Evolutionary conservation across 2,888 invertebrate genomes (phyloP).

Genomic region (Stegophylla sp.): DNA sequence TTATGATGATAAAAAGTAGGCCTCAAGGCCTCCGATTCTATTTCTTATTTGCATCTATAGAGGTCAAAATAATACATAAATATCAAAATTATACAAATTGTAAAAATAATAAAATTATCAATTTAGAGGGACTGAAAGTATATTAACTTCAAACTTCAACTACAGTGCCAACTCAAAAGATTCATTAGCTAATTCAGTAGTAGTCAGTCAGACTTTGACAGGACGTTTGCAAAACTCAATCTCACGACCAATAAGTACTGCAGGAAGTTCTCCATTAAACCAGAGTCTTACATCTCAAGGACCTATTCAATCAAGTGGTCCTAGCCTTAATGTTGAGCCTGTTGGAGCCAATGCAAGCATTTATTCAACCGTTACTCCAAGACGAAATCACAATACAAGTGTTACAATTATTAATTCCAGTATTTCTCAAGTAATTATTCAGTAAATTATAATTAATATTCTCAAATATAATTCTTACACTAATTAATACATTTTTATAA

Average conservation of each 20-base stretch:
- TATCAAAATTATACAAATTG: too few species aligned
- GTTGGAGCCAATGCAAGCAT: constrained; percentile 17
- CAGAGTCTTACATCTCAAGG: constrained; percentile 62
- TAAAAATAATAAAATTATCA: background rate
- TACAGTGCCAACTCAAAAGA: constrained; percentile 54
- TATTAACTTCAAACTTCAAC: constrained; percentile 39
- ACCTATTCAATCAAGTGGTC: constrained; percentile 52
- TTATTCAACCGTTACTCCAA: constrained; percentile 59
- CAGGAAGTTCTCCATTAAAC: constrained; percentile 62
- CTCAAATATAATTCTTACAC: too few species aligned
- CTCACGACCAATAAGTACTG: constrained; percentile 60
- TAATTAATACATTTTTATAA: too few species aligned
- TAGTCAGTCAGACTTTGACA: constrained; percentile 42
- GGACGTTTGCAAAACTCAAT: constrained; percentile 44
- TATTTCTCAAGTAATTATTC: constrained; percentile 64
- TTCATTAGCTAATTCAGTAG: constrained; percentile 53
- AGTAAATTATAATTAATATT: background rate
- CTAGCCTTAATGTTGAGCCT: constrained; percentile 50
- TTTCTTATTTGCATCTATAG: too few species aligned
- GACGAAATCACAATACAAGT: constrained; percentile 70
- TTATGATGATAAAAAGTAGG: too few species aligned
- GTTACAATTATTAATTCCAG: constrained; percentile 74
- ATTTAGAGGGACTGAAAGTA: constrained; percentile 39
- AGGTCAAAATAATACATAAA: too few species aligned
- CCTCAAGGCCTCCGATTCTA: too few species aligned